Base-by-base conservation (phyloP, 2,797 vertebrate genomes). In the Alauda arvensis region DNA sequence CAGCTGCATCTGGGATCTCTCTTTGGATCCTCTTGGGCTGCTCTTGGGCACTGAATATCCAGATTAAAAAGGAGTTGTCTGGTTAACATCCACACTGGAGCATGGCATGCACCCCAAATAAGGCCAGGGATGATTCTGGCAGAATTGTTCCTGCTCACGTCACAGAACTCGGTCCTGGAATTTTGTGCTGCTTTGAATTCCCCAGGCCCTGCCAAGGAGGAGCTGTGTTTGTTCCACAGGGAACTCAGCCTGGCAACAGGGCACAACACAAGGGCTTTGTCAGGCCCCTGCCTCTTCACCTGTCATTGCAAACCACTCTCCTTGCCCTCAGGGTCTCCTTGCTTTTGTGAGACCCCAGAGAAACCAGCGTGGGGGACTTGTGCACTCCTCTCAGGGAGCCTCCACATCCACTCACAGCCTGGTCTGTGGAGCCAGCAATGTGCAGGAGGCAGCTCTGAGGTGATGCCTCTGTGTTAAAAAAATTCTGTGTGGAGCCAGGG, bases 371-470 rank as follows among this genome's bases (percentile, higher is more conserved):
- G 28, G 39, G 18, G 48, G 43, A 26, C 51, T 24, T 51, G 31
- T 55, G 46, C 28, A 1, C 18, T 2, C 49, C 39, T 42, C 28
- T 19, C 17, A 10, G 55, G 26, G 60, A 37, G 10, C 62, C n/a
- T 78, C 26, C 23, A 52, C 3, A 4, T 33, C 31, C 12, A 9
- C 48, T 66, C 34, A 10, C 28, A 49, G 46, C 55, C 0, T 0
- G 53, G 1, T 68, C 48, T 87, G 53, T 53, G 33, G 55, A 70
- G n/a, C 28, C 43, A 39, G 59, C 59, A 71, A 21, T 20, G 37
- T 75, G 57, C 51, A 87, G 31, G 26, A 21, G 39, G 29, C 14
- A 14, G 10, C 45, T 72, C 65, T 48, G 60, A 45, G 12, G 6
- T 33, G 51, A 31, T 76, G 33, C 12, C 4, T 48, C 4, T 70